Base-by-base conservation (phyloP, 2,797 vertebrate genomes). In the Aldrovandia affinis region DNA sequence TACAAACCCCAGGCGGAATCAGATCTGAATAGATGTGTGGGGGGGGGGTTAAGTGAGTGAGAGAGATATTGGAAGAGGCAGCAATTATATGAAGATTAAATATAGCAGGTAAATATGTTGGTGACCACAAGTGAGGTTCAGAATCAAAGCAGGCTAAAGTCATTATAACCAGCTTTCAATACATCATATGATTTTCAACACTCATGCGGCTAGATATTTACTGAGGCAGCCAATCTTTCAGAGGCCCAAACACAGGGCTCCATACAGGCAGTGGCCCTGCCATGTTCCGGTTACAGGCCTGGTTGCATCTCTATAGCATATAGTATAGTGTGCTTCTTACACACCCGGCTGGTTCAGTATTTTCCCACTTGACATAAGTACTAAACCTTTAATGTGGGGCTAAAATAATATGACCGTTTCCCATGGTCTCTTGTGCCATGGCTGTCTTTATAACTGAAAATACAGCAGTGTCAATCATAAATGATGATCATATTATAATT, bases 1-100 rank as follows among this genome's bases (percentile, higher is more conserved):
- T 95, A 83, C 96, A 97, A 0, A 96, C 95, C 2, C 96, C 96
- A 0, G 96, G 96, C 0, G 96, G 96, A 79, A 97, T 94, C 84
- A 97, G 88, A 61, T 97, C 96, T 96, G 92, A n/a, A n/a, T n/a
- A n/a, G n/a, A n/a, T n/a, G 63, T 33, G 77, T 63, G 68, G 70
- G 50, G 57, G 52, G 57, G 61, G 79, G 36, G 87, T 15, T 18
- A 33, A 39, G 61, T 33, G 61, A 15, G 28, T 33, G 30, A 47
- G 73, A 54, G 2, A 77, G 59, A 89, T 86, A 80, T 8, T 0
- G 2, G 0, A 0, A 0, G 36, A 84, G 20, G 22, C 33, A 28
- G n/a, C 44, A 70, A 77, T 22, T 1, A 47, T 1, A n/a, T n/a
- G 10, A 77, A n/a, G 18, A 39, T 77, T 22, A 47, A 77, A 39